Evolutionary conservation across 2,888 invertebrate genomes (phyloP), one percentile per base, ranked within the genome.

Genomic region (Phyllotreta cruciferae): DNA sequence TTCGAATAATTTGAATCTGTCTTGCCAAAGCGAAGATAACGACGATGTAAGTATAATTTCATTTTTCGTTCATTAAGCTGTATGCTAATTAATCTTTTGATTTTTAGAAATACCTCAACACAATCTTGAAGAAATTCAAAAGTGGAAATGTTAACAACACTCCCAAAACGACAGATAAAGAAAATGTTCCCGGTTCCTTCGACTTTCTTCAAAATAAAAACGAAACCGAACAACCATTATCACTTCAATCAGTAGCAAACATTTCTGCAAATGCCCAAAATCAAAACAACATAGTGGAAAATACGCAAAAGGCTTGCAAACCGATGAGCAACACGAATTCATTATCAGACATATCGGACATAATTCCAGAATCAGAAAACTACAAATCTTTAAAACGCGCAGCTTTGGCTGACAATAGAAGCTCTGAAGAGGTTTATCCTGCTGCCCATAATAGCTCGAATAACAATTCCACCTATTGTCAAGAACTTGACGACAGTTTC

Each of bases 51-150:
- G 68, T 64, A 53, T 60, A 13, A 44, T 39, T 54, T 7, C 11
- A 42, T 42, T 9, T 52, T 14, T 34, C 10, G 7, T 24, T 41
- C 6, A 41, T 41, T 41, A 41, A n/a, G n/a, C n/a, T n/a, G n/a
- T n/a, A 38, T 38, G 41, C 10, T 41, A 9, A 41, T 41, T 10
- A 41, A 41, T n/a, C 6, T 35, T 8, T 24, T 11, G 42, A 8
- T 8, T 69, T 67, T 57, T 41, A 72, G 71, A 64, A 68, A 37
- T 72, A 71, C 44, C 49, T 72, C 5, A 49, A 66, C 0, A 62
- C 67, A 38, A 61, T 69, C n/a, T 63, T 72, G 68, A 66, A 64
- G 47, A 71, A 66, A 61, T 72, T 67, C 49, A 68, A 68, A 39
- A 44, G 52, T 10, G 44, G 44, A 11, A 50, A 7, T 34, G 8